Conservation (phyloP, 53 echinoderm and acorn worm genomes). For the Paracentrotus lividus region DNA sequence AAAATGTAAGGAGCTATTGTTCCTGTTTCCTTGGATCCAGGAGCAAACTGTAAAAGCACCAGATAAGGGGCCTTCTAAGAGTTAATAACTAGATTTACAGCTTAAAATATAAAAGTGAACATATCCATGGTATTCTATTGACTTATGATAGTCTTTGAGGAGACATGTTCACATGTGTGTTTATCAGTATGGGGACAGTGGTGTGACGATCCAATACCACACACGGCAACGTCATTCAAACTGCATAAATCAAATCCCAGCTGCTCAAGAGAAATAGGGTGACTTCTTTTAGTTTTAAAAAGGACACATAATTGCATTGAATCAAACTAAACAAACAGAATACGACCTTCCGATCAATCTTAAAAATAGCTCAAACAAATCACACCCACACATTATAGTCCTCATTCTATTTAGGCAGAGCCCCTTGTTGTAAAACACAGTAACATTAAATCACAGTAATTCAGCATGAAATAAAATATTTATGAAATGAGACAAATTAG, state of each 20-base stretch:
- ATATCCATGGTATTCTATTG: background rate
- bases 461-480: constrained; percentile 10
- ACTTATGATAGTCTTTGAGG: background rate
- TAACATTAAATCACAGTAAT: background rate
- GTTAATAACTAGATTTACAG: background rate
- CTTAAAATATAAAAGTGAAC: background rate
- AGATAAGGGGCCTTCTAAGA: background rate
- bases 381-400: background rate
- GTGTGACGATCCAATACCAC: background rate
- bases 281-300: background rate
- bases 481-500: background rate
- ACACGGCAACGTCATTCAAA: constrained; percentile 38
- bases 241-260: constrained; percentile 52
- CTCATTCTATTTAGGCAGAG: background rate
- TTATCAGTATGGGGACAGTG: constrained; percentile 32
- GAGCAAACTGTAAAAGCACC: background rate
- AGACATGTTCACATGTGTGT: background rate
- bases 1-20: background rate
- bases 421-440: background rate
- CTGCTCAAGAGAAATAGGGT: constrained; percentile 27
- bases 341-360: background rate
- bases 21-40: background rate
- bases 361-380: background rate
- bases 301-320: constrained; percentile 48
- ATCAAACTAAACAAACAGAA: background rate